phyloP scores from a whole-genome alignment of 2,797 vertebrate species.

The Aulostomus chinensis region DNA sequence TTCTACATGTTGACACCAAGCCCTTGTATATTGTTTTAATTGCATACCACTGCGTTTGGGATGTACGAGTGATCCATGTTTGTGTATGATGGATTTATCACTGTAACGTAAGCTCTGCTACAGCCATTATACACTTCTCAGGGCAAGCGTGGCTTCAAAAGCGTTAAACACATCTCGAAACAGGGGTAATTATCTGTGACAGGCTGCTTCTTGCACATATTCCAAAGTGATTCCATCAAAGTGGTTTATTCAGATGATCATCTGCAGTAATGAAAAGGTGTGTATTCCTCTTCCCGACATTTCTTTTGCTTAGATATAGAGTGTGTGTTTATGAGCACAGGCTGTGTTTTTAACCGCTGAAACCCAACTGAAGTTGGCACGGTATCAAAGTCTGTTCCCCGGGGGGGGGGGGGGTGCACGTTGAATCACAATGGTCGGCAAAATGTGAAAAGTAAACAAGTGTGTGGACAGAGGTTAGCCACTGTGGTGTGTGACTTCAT shows the following conservation, averaged over 20 bases:
- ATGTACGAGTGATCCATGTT: neutral
- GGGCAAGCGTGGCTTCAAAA: conserved; percentile 4
- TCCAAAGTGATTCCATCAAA: conserved; percentile 26
- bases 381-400: conserved; percentile 58
- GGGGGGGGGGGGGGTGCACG: conserved; percentile 31
- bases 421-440: conserved; percentile 33
- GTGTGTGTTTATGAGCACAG: conserved; percentile 55
- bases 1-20: conserved; percentile 37
- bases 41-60: conserved; percentile 4
- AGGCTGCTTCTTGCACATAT: conserved; percentile 4
- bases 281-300: conserved; percentile 11
- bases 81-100: conserved; percentile 14
- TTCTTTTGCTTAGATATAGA: conserved; percentile 50
- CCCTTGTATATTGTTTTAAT: conserved; percentile 29
- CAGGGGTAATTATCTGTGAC: conserved; percentile 2
- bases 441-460: conserved; percentile 49
- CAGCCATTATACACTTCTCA: conserved; percentile 1
- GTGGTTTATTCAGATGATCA: conserved; percentile 1
- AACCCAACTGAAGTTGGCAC: conserved; percentile 69
- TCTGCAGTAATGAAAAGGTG: conserved; percentile 23
- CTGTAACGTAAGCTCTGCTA: conserved; percentile 12
- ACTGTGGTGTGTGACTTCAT: conserved; percentile 17
- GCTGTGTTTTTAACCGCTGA: conserved; percentile 39
- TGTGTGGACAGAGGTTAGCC: conserved; percentile 25
- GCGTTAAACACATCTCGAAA: conserved; percentile 5